Evolutionary conservation across 2,888 invertebrate species (phyloP).

Genomic region (Flexamia atlantica): DNA sequence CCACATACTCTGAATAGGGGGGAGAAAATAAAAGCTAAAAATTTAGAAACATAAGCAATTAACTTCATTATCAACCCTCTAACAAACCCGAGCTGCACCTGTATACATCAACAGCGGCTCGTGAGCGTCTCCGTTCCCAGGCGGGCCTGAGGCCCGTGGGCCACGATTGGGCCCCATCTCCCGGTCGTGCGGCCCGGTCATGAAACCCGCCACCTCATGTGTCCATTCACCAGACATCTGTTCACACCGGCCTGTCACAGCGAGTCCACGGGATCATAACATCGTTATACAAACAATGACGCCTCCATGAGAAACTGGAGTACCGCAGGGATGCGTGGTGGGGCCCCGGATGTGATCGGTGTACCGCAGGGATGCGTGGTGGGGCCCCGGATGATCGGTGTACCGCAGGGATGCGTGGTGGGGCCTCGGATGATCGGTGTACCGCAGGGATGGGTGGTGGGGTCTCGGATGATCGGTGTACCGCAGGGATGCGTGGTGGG

Average conservation of each 20-base stretch:
- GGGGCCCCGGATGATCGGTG: neutral
- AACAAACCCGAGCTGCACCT: too few species aligned
- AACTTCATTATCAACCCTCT: too few species aligned
- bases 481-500: conserved; percentile 24
- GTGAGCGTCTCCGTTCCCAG: conserved; percentile 53
- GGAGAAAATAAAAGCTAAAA: too few species aligned
- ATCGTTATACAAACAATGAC: conserved; percentile 55
- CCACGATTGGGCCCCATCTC: conserved; percentile 50
- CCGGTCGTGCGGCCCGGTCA: conserved; percentile 30
- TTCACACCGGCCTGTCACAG: conserved; percentile 50
- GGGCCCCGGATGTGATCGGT: conserved; percentile 6
- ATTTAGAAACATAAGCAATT: too few species aligned
- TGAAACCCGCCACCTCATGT: conserved; percentile 53
- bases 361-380: conserved; percentile 26
- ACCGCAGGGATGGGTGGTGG: conserved; percentile 24
- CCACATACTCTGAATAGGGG: too few species aligned
- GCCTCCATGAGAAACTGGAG: conserved; percentile 32
- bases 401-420: too few species aligned
- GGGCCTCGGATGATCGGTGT: conserved; percentile 14
- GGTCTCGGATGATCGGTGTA: neutral
- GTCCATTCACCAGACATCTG: conserved; percentile 46
- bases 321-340: conserved; percentile 26
- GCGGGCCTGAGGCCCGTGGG: neutral
- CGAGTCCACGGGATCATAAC: conserved; percentile 43
- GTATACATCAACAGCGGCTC: too few species aligned